Conservation (phyloP, 1,140 invertebrate genomes). For the Drosophila insularis region DNA sequence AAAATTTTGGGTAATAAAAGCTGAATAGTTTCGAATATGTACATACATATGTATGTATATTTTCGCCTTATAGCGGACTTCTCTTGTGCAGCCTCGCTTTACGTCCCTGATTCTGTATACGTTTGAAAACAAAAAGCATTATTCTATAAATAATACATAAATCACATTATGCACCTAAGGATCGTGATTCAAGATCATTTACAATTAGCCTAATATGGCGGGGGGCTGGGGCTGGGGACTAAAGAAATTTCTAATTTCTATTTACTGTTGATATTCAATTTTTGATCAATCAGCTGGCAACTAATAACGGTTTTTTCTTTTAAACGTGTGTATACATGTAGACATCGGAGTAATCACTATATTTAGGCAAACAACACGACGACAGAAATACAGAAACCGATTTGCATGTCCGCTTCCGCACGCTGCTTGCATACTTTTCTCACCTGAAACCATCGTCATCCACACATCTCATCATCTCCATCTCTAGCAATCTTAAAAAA, state of each 20-base stretch:
- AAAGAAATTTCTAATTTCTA: background rate
- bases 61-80: too few relatives aligned
- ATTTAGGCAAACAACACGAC: background rate
- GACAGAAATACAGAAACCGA: slow-evolving; percentile 7
- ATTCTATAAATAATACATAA: too few relatives aligned
- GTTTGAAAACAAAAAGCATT: too few relatives aligned
- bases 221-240: too few relatives aligned
- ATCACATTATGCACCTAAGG: too few relatives aligned
- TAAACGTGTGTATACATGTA: background rate
- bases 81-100: too few relatives aligned
- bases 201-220: background rate
- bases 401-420: slow-evolving; percentile 7
- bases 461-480: slow-evolving; percentile 12
- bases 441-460: slow-evolving; percentile 2
- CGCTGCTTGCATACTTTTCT: slow-evolving; percentile 2
- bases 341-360: slow-evolving; percentile 3
- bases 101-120: too few relatives aligned
- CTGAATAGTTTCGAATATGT: too few relatives aligned
- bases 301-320: background rate
- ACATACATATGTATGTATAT: too few relatives aligned
- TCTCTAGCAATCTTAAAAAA: background rate
- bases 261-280: slow-evolving; percentile 7
- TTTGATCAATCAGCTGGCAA: background rate
- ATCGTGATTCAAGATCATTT: background rate
- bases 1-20: too few relatives aligned